Base-by-base conservation (phyloP, 2,888 invertebrate genomes). In the Meteorus cinctellus region DNA sequence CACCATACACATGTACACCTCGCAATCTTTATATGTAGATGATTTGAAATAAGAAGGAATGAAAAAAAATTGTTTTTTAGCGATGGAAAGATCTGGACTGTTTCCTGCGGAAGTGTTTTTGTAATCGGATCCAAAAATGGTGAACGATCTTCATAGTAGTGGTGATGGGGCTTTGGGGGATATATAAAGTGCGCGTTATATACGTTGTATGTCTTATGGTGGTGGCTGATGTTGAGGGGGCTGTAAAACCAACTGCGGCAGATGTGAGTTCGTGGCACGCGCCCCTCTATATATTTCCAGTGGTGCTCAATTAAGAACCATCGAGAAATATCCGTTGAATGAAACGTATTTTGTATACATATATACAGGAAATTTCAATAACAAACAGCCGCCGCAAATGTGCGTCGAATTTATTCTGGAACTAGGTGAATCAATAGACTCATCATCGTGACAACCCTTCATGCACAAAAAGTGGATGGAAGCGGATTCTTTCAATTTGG, bases 101-200 rank as follows among this genome's bases (percentile, higher is more conserved):
- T 84, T 89, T 89, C 89, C 89, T 87, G 86, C 87, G 89, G 89
- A 89, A 88, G 84, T 85, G 84, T 87, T 87, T 87, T 86, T 85
- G 85, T 87, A 87, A 85, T 83, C 82, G 81, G 83, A 83, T 73
- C 51, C 77, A 78, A 77, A 79, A 78, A 78, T 59, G 36, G 71
- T 63, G 70, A 55, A 41, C 63, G 69, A 63, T 59, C 55, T 31
- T 45, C 36, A 55, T 73, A 62, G 41, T 73, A 62, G 55, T 67
- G 79, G 69, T 75, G 80, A 75, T 77, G 78, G 76, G 81, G 80
- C 79, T 78, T 77, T 79, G 79, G 55, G 48, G 19, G 34, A 14
- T 69, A 41, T 59, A 65, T 68, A 60, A 66, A 66, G 66, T 29
- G 31, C 16, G 27, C 16, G 12, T 62, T 68, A 59, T 60, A 67